Evolutionary conservation across 1,140 invertebrate genomes (phyloP).

Genomic region (Ceratosolen fusciceps): DNA sequence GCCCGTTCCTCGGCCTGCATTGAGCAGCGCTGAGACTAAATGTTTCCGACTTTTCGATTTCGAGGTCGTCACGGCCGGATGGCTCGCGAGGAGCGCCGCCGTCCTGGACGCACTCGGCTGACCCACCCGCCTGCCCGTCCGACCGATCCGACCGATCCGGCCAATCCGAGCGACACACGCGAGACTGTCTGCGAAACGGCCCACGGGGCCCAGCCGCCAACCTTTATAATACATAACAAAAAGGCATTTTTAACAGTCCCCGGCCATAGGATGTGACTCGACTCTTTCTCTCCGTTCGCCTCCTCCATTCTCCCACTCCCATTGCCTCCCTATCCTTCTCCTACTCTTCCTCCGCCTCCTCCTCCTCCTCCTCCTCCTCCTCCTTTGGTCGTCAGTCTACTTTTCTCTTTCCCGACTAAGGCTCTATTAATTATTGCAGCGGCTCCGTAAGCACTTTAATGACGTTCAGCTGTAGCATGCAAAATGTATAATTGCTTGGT

Average conservation of each 20-base stretch:
- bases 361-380: no score
- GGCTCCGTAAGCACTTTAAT: conserved; percentile 9
- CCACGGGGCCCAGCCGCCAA: not conserved
- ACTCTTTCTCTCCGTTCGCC: not conserved
- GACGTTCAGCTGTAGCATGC: conserved; percentile 9
- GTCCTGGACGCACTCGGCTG: conserved; percentile 25
- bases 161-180: no score
- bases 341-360: no score
- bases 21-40: conserved; percentile 39
- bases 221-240: not conserved
- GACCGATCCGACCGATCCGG: no score
- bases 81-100: not conserved
- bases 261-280: conserved; percentile 9
- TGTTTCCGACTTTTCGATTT: conserved; percentile 48
- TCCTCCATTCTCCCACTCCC: no score
- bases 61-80: conserved; percentile 51
- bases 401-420: conserved; percentile 20
- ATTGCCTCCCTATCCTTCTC: no score
- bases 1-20: not conserved
- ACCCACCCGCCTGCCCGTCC: conserved; percentile 11
- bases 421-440: conserved; percentile 1
- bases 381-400: not conserved
- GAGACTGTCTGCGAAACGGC: no score
- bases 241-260: not conserved
- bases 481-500: not conserved